These are phyloP conservation scores for Mystacides longicornis DNA, from an alignment of 2,888 invertebrate genomes.

Conservation along the genomic window DNA sequence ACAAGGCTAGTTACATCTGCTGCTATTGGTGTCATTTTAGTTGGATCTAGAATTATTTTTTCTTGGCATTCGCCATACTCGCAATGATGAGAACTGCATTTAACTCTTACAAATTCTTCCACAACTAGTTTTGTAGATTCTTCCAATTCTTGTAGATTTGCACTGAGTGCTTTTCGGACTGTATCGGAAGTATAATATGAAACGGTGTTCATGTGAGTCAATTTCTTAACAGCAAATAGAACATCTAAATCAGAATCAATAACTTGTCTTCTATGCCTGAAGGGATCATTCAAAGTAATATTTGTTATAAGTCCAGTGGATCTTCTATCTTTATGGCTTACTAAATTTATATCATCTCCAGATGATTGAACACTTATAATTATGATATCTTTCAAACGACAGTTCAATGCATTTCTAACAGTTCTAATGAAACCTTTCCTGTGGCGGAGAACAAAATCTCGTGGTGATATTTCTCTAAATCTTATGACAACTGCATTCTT, in stretches of 20 bases:
- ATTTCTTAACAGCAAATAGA: slow-evolving; percentile 71
- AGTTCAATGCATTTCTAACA: slow-evolving; percentile 69
- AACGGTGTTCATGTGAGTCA: slow-evolving; percentile 36
- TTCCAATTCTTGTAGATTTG: slow-evolving; percentile 57
- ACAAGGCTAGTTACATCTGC: slow-evolving; percentile 74
- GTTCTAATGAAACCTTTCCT: slow-evolving; percentile 77
- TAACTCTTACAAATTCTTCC: slow-evolving; percentile 58
- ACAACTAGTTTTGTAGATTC: slow-evolving; percentile 58
- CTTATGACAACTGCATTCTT: slow-evolving; percentile 78
- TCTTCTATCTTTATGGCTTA: slow-evolving; percentile 22
- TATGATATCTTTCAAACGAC: slow-evolving; percentile 70
- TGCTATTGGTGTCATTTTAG: slow-evolving; percentile 55
- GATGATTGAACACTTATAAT: slow-evolving; percentile 80
- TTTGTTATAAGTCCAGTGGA: slow-evolving; percentile 6
- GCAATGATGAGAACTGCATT: slow-evolving; percentile 62
- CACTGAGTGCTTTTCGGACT: slow-evolving; percentile 55
- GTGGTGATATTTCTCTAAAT: slow-evolving; percentile 73
- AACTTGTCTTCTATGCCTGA: slow-evolving; percentile 32
- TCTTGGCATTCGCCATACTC: slow-evolving; percentile 67
- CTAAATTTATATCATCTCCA: slow-evolving; percentile 37
- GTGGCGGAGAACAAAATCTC: slow-evolving; percentile 79
- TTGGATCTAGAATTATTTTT: slow-evolving; percentile 55
- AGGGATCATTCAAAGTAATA: slow-evolving; percentile 4
- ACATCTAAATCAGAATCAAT: slow-evolving; percentile 70
- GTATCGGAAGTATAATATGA: slow-evolving; percentile 51